Percentiles rank a stretch among this genome's conserved stretches.
Conservation (phyloP, 1,140 invertebrate species). For the Lasaia peninsularis region DNA sequence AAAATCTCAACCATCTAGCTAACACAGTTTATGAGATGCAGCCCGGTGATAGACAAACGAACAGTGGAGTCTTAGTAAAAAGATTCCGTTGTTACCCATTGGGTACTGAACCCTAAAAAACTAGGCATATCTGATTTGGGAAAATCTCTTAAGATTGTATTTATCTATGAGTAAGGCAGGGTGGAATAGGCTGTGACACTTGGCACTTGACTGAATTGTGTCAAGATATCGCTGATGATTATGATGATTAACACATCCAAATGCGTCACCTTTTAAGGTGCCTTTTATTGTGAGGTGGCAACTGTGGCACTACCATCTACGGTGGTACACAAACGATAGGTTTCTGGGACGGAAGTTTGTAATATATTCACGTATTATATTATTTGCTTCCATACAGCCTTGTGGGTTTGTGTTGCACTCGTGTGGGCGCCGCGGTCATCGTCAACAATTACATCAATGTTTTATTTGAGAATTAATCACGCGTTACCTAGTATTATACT, state of each 20-base stretch:
- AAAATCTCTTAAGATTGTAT: too few relatives aligned
- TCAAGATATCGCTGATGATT: neutral
- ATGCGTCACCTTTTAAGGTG: slow-evolving; percentile 23
- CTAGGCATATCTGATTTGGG: too few relatives aligned
- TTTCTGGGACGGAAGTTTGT: slow-evolving; percentile 47
- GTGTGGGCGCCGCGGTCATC: slow-evolving; percentile 2
- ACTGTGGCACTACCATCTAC: slow-evolving; percentile 26
- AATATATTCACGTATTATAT: slow-evolving; percentile 39
- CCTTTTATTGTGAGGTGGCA: slow-evolving; percentile 26
- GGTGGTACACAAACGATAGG: slow-evolving; percentile 29
- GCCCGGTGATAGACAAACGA: too few relatives aligned
- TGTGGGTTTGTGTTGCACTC: slow-evolving; percentile 4
- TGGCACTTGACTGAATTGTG: neutral
- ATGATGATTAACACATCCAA: slow-evolving; percentile 27
- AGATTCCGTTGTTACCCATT: too few relatives aligned
- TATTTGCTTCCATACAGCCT: slow-evolving; percentile 11
- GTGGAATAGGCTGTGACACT: too few relatives aligned
- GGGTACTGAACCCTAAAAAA: too few relatives aligned
- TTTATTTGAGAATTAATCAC: slow-evolving; percentile 1
- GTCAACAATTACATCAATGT: slow-evolving; percentile 11
- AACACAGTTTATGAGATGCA: too few relatives aligned
- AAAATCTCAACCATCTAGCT: too few relatives aligned
- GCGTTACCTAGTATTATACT: neutral
- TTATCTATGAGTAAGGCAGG: too few relatives aligned
- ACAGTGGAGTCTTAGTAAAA: too few relatives aligned